Evolutionary conservation across 2,888 invertebrate genomes (phyloP).

Genomic region (Archips crataeganus): DNA sequence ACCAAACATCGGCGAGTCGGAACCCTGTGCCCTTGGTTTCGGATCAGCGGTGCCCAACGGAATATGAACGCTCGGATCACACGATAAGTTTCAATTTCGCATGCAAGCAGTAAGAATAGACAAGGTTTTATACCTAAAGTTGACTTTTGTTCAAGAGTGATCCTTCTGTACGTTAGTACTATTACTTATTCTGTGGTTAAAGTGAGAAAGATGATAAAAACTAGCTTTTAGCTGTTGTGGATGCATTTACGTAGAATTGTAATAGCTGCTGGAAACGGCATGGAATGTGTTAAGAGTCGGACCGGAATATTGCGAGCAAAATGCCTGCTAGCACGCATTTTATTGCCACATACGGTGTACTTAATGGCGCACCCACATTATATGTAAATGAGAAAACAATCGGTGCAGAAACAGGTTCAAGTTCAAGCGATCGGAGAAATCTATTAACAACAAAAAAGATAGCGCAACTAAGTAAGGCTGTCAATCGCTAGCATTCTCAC

Average conservation of each 20-base stretch:
- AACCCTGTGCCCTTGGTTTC: too few relatives aligned
- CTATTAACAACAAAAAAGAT: constrained; percentile 22
- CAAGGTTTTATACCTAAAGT: too few relatives aligned
- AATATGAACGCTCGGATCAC: too few relatives aligned
- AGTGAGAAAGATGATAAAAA: constrained; percentile 56
- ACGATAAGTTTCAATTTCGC: too few relatives aligned
- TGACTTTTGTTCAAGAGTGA: too few relatives aligned
- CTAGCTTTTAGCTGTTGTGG: constrained; percentile 51
- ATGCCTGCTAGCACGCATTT: constrained; percentile 44
- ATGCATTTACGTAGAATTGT: constrained; percentile 44
- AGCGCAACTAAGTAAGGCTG: constrained; percentile 3
- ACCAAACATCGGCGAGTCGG: too few relatives aligned
- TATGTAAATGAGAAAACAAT: constrained; percentile 36
- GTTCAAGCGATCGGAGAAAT: constrained; percentile 30
- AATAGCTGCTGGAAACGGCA: constrained; percentile 52
- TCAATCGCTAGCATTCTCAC: not conserved
- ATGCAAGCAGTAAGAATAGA: too few relatives aligned
- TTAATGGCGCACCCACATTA: constrained; percentile 36
- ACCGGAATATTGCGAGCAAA: constrained; percentile 46
- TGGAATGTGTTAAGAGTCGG: constrained; percentile 52
- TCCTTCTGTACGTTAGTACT: too few relatives aligned
- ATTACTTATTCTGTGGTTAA: too few relatives aligned
- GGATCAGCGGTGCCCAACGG: too few relatives aligned
- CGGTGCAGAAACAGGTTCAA: constrained; percentile 37
- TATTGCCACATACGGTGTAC: constrained; percentile 28